A percentile compares a stretch with the other conserved stretches of the same genome.
Evolutionary conservation across 1,140 invertebrate genomes (phyloP).

Genomic region (Aphaenogaster rudis): DNA sequence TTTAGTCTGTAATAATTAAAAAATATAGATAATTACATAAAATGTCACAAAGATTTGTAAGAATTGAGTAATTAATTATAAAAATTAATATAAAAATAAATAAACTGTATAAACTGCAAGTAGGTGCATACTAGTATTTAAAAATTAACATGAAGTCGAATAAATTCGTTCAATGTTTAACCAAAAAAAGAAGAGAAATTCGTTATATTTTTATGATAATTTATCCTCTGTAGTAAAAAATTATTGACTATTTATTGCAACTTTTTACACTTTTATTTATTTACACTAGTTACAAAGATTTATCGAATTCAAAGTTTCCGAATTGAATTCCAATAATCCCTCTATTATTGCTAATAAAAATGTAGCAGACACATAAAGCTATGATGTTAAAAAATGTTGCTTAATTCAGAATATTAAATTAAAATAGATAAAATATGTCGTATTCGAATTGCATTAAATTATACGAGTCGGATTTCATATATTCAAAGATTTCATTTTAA

Average conservation of each 20-base stretch:
- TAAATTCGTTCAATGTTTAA: background rate
- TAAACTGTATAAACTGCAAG: background rate
- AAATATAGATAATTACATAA: background rate
- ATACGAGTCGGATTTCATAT: background rate
- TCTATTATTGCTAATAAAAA: background rate
- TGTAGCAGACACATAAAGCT: background rate
- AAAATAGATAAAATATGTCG: background rate
- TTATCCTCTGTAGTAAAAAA: background rate
- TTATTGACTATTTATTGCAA: constrained; percentile 11
- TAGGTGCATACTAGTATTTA: background rate
- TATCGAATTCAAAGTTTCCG: background rate
- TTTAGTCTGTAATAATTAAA: background rate
- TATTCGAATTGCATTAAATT: background rate
- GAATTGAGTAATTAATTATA: background rate
- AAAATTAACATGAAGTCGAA: background rate
- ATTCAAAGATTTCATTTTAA: too few species aligned
- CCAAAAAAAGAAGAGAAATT: background rate
- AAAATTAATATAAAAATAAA: background rate
- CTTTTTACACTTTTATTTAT: background rate
- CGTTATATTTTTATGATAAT: background rate
- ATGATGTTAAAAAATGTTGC: background rate
- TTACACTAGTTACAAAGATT: background rate
- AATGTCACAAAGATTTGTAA: constrained; percentile 1
- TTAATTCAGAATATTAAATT: background rate
- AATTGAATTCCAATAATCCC: background rate